A percentile compares a stretch with the other conserved stretches of the same genome.
These are phyloP conservation scores for Alethe castanea DNA, from an alignment of 2,113 vertebrate genomes.

Conservation along the genomic window DNA sequence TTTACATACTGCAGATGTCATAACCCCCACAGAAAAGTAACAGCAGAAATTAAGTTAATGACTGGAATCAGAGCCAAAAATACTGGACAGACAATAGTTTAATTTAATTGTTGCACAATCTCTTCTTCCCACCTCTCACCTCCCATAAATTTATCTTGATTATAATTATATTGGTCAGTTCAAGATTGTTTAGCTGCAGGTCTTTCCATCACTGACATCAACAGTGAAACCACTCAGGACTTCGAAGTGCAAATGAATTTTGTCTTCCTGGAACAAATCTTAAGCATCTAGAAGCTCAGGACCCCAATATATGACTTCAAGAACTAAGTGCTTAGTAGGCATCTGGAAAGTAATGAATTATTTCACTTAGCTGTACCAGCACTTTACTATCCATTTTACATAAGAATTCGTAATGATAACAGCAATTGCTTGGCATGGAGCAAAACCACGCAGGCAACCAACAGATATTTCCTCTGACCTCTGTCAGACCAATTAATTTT, in stretches of 20 bases:
- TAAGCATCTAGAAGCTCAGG: background rate
- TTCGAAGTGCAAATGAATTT: background rate
- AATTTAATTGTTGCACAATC: background rate
- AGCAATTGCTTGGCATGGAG: background rate
- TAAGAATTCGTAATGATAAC: conserved; percentile 14
- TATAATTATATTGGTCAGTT: background rate
- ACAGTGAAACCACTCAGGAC: background rate
- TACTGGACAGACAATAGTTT: background rate
- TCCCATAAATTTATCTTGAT: conserved; percentile 5
- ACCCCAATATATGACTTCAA: background rate
- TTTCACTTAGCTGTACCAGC: conserved; percentile 22
- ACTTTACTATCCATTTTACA: conserved; percentile 24
- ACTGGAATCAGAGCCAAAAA: background rate
- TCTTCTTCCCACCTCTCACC: background rate
- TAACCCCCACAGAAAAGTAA: background rate
- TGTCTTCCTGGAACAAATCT: background rate
- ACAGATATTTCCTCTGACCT: conserved; percentile 26
- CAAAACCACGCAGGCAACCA: background rate
- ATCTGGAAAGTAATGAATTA: conserved; percentile 23
- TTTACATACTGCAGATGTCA: background rate
- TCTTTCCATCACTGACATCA: conserved; percentile 5
- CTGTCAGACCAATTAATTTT: conserved; percentile 27
- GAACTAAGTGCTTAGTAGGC: conserved; percentile 27
- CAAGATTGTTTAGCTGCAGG: background rate
- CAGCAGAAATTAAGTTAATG: background rate